These are phyloP conservation scores for Saimiri boliviensis DNA, from an alignment of 2,113 vertebrate genomes.

Conservation along the genomic window DNA sequence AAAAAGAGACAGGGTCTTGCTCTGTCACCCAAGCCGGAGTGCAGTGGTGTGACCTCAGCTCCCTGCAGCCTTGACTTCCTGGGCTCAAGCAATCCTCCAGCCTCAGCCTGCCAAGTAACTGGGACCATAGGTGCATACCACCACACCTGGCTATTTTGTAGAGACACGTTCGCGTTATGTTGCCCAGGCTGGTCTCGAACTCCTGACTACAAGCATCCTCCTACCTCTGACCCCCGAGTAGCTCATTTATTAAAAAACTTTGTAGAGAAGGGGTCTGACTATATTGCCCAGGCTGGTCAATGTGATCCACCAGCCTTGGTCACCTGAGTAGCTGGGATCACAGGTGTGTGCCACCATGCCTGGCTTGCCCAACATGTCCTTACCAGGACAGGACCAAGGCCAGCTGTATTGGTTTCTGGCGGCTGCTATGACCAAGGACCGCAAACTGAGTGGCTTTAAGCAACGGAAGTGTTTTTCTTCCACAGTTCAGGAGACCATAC, in stretches of 20 bases:
- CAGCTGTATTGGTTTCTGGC: background rate
- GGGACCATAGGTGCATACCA: background rate
- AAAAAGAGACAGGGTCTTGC: background rate
- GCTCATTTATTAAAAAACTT: no score
- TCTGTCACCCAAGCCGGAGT: background rate
- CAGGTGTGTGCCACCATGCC: background rate
- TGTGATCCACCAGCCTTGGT: background rate
- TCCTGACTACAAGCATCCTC: background rate
- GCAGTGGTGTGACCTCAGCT: background rate
- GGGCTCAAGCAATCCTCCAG: background rate
- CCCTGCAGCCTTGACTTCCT: background rate
- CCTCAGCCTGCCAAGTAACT: background rate
- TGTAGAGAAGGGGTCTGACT: no score
- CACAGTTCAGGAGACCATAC: background rate
- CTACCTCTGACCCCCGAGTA: no score
- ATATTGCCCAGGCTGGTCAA: background rate
- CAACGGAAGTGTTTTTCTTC: no score
- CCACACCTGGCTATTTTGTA: background rate
- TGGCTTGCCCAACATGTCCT: no score
- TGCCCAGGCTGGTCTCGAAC: background rate
- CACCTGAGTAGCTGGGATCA: background rate
- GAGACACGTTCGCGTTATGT: background rate
- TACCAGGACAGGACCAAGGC: background rate
- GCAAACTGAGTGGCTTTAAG: background rate
- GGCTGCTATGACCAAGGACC: rapidly evolving